Conservation (phyloP, 2,888 invertebrate genomes). For the Helicoverpa assulta region DNA sequence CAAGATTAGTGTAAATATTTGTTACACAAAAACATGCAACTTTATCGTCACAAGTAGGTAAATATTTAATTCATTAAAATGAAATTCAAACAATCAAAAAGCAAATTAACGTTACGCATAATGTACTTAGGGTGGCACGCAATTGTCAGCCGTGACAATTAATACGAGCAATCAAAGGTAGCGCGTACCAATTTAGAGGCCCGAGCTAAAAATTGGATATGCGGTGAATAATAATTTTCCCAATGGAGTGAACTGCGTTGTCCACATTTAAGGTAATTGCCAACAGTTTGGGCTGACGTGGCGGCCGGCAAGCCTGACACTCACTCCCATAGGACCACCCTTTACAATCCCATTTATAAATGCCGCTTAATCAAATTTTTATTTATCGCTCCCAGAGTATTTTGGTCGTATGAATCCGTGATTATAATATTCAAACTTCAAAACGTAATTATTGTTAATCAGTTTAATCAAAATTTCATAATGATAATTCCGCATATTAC, state of each 20-base stretch:
- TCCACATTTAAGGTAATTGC: constrained; percentile 90
- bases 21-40: constrained; percentile 10
- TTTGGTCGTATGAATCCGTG: constrained; percentile 60
- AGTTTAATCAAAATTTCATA: constrained; percentile 49
- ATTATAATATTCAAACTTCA: constrained; percentile 60
- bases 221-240: constrained; percentile 89
- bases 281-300: constrained; percentile 88
- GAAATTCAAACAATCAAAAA: constrained; percentile 11
- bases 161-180: constrained; percentile 81
- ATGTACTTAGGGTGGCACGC: constrained; percentile 31
- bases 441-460: constrained; percentile 59
- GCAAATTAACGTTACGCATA: constrained; percentile 20
- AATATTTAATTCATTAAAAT: constrained; percentile 25
- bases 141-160: constrained; percentile 67
- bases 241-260: constrained; percentile 85
- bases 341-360: constrained; percentile 89
- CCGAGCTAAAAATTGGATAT: constrained; percentile 84
- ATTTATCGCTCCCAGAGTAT: constrained; percentile 74
- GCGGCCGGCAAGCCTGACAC: constrained; percentile 86
- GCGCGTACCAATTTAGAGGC: constrained; percentile 80
- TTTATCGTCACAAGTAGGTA: constrained; percentile 4
- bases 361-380: constrained; percentile 86
- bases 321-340: constrained; percentile 83
- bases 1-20: constrained; percentile 27
- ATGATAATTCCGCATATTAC: constrained; percentile 39